phyloP scores from a whole-genome alignment of 2,797 vertebrate genomes.

The Enteromius argenteus region DNA sequence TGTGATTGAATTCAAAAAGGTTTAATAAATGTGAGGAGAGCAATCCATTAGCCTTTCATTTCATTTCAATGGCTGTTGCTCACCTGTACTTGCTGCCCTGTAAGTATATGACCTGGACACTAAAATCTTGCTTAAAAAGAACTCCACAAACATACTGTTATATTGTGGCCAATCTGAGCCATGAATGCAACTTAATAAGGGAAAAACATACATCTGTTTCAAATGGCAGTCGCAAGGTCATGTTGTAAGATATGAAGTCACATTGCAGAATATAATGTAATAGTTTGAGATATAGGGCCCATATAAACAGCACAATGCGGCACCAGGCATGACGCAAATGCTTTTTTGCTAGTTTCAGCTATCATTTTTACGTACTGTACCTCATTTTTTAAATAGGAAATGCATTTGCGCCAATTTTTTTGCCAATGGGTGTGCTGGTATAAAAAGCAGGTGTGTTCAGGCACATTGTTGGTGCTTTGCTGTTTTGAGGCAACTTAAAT shows the following conservation, averaged over 20 bases:
- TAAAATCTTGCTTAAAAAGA: slow-evolving; percentile 1
- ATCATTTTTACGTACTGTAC: too few relatives aligned
- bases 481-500: too few relatives aligned
- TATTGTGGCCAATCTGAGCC: not conserved
- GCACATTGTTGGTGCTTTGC: too few relatives aligned
- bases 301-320: too few relatives aligned
- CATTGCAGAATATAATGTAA: not conserved
- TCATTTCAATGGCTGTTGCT: not conserved
- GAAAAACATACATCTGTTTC: not conserved
- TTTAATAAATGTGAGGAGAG: not conserved
- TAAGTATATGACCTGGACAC: not conserved
- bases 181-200: not conserved
- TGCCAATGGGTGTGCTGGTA: too few relatives aligned
- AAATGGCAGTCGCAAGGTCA: not conserved
- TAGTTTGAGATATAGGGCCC: not conserved
- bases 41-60: slow-evolving; percentile 10
- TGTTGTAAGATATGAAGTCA: not conserved
- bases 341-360: too few relatives aligned
- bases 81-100: not conserved
- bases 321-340: too few relatives aligned
- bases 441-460: too few relatives aligned
- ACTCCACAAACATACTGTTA: not conserved
- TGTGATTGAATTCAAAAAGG: not conserved
- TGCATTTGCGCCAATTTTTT: too few relatives aligned
- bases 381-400: too few relatives aligned